phyloP scores from a whole-genome alignment of 23 tunicate genomes.

The Ascidia mentula region DNA sequence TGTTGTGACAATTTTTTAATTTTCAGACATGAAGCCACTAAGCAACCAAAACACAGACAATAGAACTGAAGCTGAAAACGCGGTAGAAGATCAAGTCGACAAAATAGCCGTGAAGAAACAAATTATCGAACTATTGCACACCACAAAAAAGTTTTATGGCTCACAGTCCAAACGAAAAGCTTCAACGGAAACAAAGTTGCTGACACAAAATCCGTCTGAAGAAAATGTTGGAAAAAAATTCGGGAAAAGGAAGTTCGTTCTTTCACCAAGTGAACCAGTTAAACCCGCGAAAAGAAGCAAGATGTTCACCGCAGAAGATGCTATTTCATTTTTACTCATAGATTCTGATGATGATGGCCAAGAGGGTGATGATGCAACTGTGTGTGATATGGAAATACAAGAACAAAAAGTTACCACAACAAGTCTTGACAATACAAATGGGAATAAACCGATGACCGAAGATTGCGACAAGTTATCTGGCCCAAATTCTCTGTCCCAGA shows the following conservation, averaged over 20 bases:
- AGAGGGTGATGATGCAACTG: neutral
- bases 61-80: no score
- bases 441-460: neutral
- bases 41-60: no score
- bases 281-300: neutral
- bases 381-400: no score
- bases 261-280: neutral
- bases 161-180: no score
- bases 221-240: neutral
- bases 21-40: no score
- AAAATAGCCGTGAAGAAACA: no score
- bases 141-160: neutral
- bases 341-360: constrained; percentile 7
- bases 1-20: no score
- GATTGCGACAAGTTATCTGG: neutral
- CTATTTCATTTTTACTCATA: neutral
- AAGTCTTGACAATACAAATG: neutral
- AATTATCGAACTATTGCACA: neutral
- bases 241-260: neutral
- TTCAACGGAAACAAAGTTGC: no score
- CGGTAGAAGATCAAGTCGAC: no score
- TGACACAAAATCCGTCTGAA: no score
- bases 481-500: neutral
- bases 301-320: neutral
- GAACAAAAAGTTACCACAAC: no score